These are phyloP conservation scores for Paracanthobrama guichenoti DNA, from an alignment of 2,113 vertebrate genomes.

Conservation along the genomic window DNA sequence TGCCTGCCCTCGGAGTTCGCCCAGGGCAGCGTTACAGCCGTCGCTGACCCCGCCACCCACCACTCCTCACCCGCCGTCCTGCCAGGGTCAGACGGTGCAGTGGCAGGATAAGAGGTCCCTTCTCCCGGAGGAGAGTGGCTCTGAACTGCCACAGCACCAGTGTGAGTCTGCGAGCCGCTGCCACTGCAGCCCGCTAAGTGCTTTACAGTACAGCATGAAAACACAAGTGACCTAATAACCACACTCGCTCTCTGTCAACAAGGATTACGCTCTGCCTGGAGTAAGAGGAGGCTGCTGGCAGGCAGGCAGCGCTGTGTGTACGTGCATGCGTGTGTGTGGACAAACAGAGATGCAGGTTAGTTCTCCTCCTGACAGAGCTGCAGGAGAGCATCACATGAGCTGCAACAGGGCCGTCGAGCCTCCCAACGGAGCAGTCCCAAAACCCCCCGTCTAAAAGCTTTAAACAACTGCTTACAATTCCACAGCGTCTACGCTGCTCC, in stretches of 20 bases:
- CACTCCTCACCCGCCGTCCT: conserved; percentile 25
- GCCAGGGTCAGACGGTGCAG: conserved; percentile 56
- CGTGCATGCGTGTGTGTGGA: conserved; percentile 58
- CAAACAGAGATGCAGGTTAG: conserved; percentile 69
- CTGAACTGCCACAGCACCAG: conserved; percentile 59
- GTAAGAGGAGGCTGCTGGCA: conserved; percentile 66
- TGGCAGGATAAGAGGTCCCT: conserved; percentile 58
- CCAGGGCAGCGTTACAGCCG: conserved; percentile 33
- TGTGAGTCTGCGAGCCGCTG: conserved; percentile 39
- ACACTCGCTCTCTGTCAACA: conserved; percentile 77
- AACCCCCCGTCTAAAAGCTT: conserved; percentile 48
- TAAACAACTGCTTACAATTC: conserved; percentile 50
- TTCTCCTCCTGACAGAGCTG: conserved; percentile 65
- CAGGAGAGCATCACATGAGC: conserved; percentile 63
- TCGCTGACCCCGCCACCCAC: conserved; percentile 38
- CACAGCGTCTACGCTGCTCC: neutral
- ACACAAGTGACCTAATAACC: conserved; percentile 73
- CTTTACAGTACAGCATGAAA: conserved; percentile 68
- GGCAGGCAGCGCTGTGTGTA: conserved; percentile 59
- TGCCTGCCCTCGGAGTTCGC: conserved; percentile 26
- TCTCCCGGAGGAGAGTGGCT: conserved; percentile 59
- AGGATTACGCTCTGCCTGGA: conserved; percentile 71
- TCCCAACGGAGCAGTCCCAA: conserved; percentile 1
- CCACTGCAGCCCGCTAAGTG: conserved; percentile 56
- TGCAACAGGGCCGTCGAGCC: conserved; percentile 61